Percentiles rank a stretch among this genome's conserved stretches.
These are phyloP conservation scores for Microctenopoma lineatum DNA, from an alignment of 2,797 vertebrate species.

Conservation along the genomic window DNA sequence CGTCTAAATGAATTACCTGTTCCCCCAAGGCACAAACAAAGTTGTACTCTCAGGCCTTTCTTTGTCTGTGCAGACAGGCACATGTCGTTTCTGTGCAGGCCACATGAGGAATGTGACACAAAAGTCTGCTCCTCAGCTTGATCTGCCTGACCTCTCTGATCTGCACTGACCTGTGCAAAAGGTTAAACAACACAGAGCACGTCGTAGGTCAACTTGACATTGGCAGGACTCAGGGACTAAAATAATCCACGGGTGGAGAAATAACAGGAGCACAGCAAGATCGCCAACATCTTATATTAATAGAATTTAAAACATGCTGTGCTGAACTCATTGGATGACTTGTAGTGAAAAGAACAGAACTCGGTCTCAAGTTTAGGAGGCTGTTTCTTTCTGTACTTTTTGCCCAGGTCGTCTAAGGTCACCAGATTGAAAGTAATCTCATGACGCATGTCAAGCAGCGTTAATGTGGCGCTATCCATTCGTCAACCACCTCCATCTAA, in stretches of 20 bases:
- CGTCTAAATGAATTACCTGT: constrained; percentile 24
- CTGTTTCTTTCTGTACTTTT: no score
- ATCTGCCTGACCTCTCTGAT: constrained; percentile 59
- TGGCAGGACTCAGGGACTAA: constrained; percentile 25
- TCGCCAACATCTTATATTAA: no score
- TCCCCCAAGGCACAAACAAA: constrained; percentile 25
- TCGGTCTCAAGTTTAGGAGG: no score
- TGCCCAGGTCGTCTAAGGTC: no score
- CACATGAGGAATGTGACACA: constrained; percentile 78
- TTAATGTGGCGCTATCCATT: no score
- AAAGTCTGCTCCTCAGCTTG: constrained; percentile 57
- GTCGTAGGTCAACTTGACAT: constrained; percentile 63
- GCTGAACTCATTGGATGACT: no score
- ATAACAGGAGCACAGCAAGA: not conserved
- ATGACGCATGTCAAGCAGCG: no score
- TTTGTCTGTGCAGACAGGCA: constrained; percentile 37
- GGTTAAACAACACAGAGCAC: constrained; percentile 52
- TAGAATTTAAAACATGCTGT: no score
- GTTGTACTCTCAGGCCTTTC: constrained; percentile 30
- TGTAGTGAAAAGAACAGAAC: no score
- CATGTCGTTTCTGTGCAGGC: constrained; percentile 60
- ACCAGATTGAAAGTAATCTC: no score
- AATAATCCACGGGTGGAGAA: not conserved
- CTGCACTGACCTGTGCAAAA: constrained; percentile 47
- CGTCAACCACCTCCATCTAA: no score